Evolutionary conservation across 2,797 vertebrate species (phyloP).

Genomic region (Hybognathus amarus): DNA sequence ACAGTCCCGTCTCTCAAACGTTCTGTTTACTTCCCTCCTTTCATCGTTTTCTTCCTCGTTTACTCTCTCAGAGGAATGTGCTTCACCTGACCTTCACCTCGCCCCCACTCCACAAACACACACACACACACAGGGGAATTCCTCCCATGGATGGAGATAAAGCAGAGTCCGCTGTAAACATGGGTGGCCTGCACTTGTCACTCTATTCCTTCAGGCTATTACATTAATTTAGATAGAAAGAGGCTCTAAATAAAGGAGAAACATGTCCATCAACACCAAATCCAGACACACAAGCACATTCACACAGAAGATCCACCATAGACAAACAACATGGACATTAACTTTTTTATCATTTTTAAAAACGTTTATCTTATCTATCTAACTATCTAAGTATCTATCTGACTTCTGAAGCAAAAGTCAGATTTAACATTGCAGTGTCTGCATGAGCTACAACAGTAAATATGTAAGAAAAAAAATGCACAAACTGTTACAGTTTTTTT

Average conservation of each 20-base stretch:
- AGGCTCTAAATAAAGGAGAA: not conserved
- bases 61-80: slow-evolving; percentile 38
- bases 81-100: slow-evolving; percentile 51
- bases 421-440: not conserved
- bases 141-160: slow-evolving; percentile 63
- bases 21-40: slow-evolving; percentile 31
- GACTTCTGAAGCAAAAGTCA: not conserved
- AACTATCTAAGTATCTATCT: not conserved
- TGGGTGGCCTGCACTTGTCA: slow-evolving; percentile 80
- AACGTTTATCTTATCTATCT: too few species aligned
- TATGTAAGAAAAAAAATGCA: not conserved
- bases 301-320: not conserved
- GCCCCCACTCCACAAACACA: not conserved
- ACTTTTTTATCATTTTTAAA: not conserved
- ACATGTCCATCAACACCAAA: slow-evolving; percentile 24
- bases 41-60: slow-evolving; percentile 14
- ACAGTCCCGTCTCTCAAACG: slow-evolving; percentile 28
- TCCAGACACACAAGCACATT: not conserved
- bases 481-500: too few species aligned
- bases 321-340: not conserved
- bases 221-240: slow-evolving; percentile 56
- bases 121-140: slow-evolving; percentile 62
- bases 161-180: slow-evolving; percentile 68
- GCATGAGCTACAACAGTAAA: not conserved
- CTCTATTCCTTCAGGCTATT: slow-evolving; percentile 71